Evolutionary conservation across 2,888 invertebrate species (phyloP), one percentile per base, ranked within the genome.

Genomic region (Zaprionus obscuricornis): DNA sequence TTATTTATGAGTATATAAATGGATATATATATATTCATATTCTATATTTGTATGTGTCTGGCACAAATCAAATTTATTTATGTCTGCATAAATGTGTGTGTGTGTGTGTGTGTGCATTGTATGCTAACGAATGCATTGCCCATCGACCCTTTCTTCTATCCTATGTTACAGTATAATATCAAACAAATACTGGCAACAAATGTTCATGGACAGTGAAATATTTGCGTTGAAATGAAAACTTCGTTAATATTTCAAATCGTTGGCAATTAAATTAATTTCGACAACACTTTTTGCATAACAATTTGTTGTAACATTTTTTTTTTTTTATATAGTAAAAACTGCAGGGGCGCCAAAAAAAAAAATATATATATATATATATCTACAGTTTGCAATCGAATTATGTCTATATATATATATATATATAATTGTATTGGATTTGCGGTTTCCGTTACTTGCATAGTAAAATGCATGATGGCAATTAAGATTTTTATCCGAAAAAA

Each of bases 221-320:
- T 52, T 59, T 52, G 5, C 24, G 14, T 6, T 45, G 24, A 54
- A 51, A 47, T 64, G 36, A 26, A 56, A 56, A 45, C 37, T 18
- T 49, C 56, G 66, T 75, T 77, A 73, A 77, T 73, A 77, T 64
- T 77, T 60, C 36, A 66, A 76, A 77, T 56, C 52, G 74, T 57
- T 73, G 42, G 37, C 58, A 74, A 69, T 69, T 77, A 68, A 62
- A 76, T 68, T 63, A 60, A 56, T 58, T 55, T 46, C 39, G 55
- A 49, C 20, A 40, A 57, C 56, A 46, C 52, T 68, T 76, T 67
- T 47, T 65, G 39, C 24, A 16, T 20, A 45, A 31, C 52, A 59
- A 54, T 46, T 63, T 29, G 49, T n/a, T n/a, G n/a, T n/a, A n/a
- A n/a, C n/a, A n/a, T n/a, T n/a, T n/a, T n/a, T n/a, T n/a, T n/a